phyloP scores from a whole-genome alignment of 1,140 invertebrate genomes.

The Bombus sibiricus region DNA sequence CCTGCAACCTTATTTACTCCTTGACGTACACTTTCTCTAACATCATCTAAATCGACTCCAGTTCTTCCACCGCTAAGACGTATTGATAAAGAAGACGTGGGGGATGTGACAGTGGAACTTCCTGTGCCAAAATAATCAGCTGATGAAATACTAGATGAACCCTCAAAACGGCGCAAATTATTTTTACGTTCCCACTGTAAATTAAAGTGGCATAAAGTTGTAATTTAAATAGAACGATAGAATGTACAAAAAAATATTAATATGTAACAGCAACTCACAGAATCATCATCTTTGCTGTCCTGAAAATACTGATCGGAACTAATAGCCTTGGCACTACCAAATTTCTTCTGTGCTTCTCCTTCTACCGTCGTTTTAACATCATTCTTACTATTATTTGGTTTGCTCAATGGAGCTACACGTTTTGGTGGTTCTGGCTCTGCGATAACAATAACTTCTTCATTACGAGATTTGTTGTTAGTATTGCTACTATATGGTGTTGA shows the following conservation, averaged over 20 bases:
- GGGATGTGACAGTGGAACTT: slow-evolving; percentile 72
- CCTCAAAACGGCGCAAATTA: slow-evolving; percentile 91
- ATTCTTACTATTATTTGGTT: slow-evolving; percentile 56
- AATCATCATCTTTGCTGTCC: slow-evolving; percentile 85
- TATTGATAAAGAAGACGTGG: slow-evolving; percentile 75
- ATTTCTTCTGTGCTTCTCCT: slow-evolving; percentile 95
- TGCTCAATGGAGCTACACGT: slow-evolving; percentile 59
- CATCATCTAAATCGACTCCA: slow-evolving; percentile 91
- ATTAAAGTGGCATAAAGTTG: slow-evolving; percentile 17
- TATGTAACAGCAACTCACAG: slow-evolving; percentile 82
- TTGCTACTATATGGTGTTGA: slow-evolving; percentile 47
- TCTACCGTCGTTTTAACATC: slow-evolving; percentile 56
- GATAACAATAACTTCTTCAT: slow-evolving; percentile 76
- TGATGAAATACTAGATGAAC: slow-evolving; percentile 96
- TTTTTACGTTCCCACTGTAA: slow-evolving; percentile 85
- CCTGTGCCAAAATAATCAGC: slow-evolving; percentile 95
- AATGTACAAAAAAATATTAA: background rate
- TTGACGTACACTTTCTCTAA: slow-evolving; percentile 97
- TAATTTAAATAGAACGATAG: slow-evolving; percentile 8
- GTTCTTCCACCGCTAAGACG: slow-evolving; percentile 68
- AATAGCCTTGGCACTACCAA: slow-evolving; percentile 97
- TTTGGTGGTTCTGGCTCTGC: slow-evolving; percentile 76
- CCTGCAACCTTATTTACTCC: slow-evolving; percentile 98
- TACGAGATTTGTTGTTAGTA: slow-evolving; percentile 63
- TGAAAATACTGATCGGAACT: slow-evolving; percentile 98